phyloP scores from a whole-genome alignment of 2,888 invertebrate genomes.

The Phrixothrix hirtus region DNA sequence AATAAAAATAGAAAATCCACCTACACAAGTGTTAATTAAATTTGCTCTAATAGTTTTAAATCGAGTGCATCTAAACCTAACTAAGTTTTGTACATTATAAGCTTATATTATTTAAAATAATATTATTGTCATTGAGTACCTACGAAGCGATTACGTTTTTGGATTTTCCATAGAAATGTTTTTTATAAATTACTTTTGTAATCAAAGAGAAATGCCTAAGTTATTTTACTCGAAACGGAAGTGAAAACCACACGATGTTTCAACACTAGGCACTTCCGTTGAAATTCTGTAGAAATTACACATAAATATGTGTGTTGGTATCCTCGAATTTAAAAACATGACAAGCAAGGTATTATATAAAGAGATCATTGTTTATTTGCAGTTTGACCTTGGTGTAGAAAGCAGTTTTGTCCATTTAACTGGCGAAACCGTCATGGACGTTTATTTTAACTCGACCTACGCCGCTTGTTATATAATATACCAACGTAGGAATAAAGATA shows the following conservation, averaged over 20 bases:
- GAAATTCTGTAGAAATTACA: slow-evolving; percentile 4
- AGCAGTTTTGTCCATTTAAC: slow-evolving; percentile 37
- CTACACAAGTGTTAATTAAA: too few species aligned
- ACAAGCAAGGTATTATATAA: slow-evolving; percentile 33
- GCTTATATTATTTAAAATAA: too few species aligned
- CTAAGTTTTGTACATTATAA: too few species aligned
- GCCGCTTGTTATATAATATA: slow-evolving; percentile 22
- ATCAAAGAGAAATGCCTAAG: too few species aligned
- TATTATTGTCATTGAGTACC: too few species aligned
- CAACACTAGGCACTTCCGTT: slow-evolving; percentile 5
- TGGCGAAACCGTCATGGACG: slow-evolving; percentile 37
- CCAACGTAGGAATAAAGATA: slow-evolving; percentile 7
- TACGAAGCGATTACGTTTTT: too few species aligned
- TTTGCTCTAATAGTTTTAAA: too few species aligned
- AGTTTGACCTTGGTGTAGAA: slow-evolving; percentile 39
- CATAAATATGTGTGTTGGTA: neutral
- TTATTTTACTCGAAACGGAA: too few species aligned
- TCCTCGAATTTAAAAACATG: slow-evolving; percentile 6
- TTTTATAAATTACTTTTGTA: too few species aligned
- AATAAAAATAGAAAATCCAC: too few species aligned
- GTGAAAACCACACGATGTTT: slow-evolving; percentile 9
- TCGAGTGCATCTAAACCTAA: too few species aligned
- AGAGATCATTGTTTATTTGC: slow-evolving; percentile 37
- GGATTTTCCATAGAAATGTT: too few species aligned
- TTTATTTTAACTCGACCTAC: slow-evolving; percentile 24